Conservation (phyloP, 1,140 invertebrate species). For the Cardiocondyla obscurior region DNA sequence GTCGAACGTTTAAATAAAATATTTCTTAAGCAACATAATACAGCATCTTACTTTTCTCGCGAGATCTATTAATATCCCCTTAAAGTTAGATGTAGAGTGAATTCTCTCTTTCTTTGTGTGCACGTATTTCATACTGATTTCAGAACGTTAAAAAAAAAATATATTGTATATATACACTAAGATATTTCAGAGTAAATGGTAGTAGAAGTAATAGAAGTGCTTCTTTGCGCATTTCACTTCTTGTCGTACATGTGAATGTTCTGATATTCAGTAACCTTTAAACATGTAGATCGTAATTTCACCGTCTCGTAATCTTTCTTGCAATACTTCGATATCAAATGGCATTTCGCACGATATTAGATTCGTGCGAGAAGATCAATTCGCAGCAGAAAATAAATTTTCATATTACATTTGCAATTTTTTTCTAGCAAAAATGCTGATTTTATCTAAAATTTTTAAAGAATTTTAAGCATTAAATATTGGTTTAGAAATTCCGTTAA, state of each 20-base stretch:
- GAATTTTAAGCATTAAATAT: background rate
- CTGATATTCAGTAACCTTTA: conserved; percentile 18
- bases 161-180: background rate
- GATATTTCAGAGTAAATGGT: background rate
- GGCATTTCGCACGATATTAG: background rate
- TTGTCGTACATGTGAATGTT: background rate
- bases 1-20: background rate
- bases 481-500: background rate
- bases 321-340: conserved; percentile 24
- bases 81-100: background rate
- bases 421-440: background rate
- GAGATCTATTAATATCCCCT: background rate
- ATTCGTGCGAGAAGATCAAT: background rate
- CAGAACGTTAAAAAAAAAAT: background rate
- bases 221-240: background rate
- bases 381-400: background rate
- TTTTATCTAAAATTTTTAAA: background rate
- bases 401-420: background rate
- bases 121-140: background rate
- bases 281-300: background rate
- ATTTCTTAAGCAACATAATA: background rate
- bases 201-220: no score
- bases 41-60: background rate
- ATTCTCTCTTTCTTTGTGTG: background rate
- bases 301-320: conserved; percentile 12